Evolutionary conservation across 2,888 invertebrate species (phyloP), one percentile per base, ranked within the genome.

Genomic region (Allolobophora icterica): DNA sequence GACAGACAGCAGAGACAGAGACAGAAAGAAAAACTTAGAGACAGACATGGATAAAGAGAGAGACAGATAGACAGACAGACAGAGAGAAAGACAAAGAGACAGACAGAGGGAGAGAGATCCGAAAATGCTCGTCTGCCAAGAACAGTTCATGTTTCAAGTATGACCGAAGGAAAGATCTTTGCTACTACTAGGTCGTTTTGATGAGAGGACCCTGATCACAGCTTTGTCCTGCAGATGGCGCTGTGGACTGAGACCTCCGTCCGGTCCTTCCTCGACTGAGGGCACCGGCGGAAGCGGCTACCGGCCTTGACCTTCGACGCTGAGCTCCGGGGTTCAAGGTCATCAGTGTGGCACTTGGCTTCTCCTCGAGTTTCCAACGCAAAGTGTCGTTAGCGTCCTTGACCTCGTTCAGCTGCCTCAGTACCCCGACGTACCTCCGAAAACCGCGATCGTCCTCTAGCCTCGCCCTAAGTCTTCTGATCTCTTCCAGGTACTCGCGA

Each of bases 351-450:
- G 42, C 42, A 6, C 89, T 21, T 4, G 52, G 52, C 24, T 40
- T 21, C 17, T 87, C 90, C n/a, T 87, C 58, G n/a, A 90, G 40
- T 21, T 90, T 91, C 35, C n/a, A 42, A 0, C 89, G 24, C 38
- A 92, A 84, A 24, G 45, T 58, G 34, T 92, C 91, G 38, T 92
- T 92, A 84, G 89, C 34, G 17, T 91, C 91, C 45, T 90, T 91
- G 34, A 92, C 90, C 33, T 90, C 90, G 90, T 90, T 92, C 21
- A 89, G 52, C 42, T 92, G 92, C 58, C 92, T 52, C 89, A 92
- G 92, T 11, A 92, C 90, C 21, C 89, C 91, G 30, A 92, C 92
- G 89, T 92, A 92, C 89, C 91, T 90, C n/a, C 52, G 45, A 87
- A 92, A 92, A 4, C 92, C 84, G 35, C 83, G 90, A 45, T 92